phyloP scores from a whole-genome alignment of 2,113 vertebrate genomes.

The Alethe castanea region DNA sequence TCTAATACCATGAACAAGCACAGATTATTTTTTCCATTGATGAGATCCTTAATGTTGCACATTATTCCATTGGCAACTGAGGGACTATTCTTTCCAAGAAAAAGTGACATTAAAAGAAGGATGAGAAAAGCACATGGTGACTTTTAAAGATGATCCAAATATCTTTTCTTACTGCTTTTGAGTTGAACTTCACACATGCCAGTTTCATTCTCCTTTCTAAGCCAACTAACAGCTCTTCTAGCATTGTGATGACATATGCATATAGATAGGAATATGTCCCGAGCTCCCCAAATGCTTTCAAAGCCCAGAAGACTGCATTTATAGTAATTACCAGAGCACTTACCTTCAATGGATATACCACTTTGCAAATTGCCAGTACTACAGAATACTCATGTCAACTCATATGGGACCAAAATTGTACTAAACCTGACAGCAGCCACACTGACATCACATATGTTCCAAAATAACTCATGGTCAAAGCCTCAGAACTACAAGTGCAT shows the following conservation, averaged over 20 bases:
- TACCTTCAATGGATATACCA: conserved; percentile 17
- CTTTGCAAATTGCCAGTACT: conserved; percentile 35
- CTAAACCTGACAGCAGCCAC: conserved; percentile 41
- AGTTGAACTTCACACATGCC: not conserved
- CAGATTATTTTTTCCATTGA: not conserved
- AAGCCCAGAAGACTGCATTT: not conserved
- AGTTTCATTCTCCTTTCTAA: not conserved
- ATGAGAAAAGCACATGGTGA: not conserved
- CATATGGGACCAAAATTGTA: not conserved
- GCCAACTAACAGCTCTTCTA: not conserved
- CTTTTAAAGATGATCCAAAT: not conserved
- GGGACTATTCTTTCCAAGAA: not conserved
- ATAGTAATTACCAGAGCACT: conserved; percentile 32
- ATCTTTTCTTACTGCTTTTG: not conserved
- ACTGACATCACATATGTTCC: conserved; percentile 40
- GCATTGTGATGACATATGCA: not conserved
- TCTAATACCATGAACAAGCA: not conserved
- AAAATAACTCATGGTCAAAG: conserved; percentile 35
- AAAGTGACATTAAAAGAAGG: not conserved
- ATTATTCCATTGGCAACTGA: not conserved
- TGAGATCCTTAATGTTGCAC: not conserved
- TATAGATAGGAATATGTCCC: not conserved
- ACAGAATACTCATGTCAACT: conserved; percentile 33
- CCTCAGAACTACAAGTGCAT: conserved; percentile 21
- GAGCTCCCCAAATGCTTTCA: not conserved